Evolutionary conservation across 2,113 vertebrate species (phyloP), one percentile per base, ranked within the genome.

Genomic region (Leucopsar rothschildi): DNA sequence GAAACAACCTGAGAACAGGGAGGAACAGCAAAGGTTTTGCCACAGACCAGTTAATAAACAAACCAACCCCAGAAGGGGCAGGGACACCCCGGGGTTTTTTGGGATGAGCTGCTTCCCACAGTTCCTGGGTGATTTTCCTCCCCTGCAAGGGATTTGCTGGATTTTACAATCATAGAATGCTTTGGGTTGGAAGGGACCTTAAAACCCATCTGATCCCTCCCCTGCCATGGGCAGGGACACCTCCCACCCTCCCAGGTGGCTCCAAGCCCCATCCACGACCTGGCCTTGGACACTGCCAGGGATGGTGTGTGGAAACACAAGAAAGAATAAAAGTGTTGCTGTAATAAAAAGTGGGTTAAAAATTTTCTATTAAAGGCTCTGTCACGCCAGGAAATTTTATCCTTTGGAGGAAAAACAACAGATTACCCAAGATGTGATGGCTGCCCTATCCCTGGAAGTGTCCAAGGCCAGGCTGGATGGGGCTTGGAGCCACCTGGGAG

Each of bases 391-490:
- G 12, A 84, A 84, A 69, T 9, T 60, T 53, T 23, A 27, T 29
- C 33, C 18, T 11, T 21, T 49, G n/a, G 35, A 75, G 13, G 21
- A 29, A 47, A 69, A 65, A 27, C 6, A 66, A 29, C 6, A 18
- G 15, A 40, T 21, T 49, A 5, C 24, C 28, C 3, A 10, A 57
- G 14, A 53, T 14, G 9, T 3, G 4, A 29, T 27, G 42, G 40
- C 27, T 73, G 59, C 6, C 50, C n/a, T 40, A 40, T 19, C 50
- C 21, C 35, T 71, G 57, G 49, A 0, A 73, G 60, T 35, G 13
- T 1, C 40, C n/a, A 5, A 19, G 64, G 49, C 5, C 29, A 50
- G 50, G 29, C 0, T 84, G 82, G 35, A 49, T 0, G 0, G 16
- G 44, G 27, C 28, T 77, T 15, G 33, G 37, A 76, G 82, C 57